These are phyloP conservation scores for Pao palembangensis DNA, from an alignment of 2,113 vertebrate genomes.

Conservation along the genomic window DNA sequence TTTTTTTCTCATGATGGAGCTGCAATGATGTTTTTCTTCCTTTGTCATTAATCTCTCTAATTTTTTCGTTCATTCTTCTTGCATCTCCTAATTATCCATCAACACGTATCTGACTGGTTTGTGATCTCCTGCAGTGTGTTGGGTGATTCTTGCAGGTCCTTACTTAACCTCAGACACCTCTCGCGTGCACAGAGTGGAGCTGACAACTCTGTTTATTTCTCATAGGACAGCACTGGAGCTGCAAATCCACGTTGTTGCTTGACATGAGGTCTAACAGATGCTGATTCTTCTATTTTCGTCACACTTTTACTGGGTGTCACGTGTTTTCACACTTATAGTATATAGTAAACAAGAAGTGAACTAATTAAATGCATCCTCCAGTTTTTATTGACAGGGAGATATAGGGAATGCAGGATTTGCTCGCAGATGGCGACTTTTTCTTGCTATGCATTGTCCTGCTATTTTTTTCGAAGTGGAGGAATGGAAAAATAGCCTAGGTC, in stretches of 20 bases:
- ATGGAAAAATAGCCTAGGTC: too few relatives aligned
- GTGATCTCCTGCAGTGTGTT: conserved; percentile 45
- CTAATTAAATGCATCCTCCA: background rate
- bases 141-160: conserved; percentile 64
- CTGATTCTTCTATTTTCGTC: conserved; percentile 66
- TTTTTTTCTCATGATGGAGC: background rate
- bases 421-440: background rate
- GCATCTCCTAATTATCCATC: conserved; percentile 19
- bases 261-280: conserved; percentile 59
- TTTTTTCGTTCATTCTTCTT: background rate
- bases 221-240: conserved; percentile 49
- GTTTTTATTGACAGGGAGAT: background rate
- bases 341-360: background rate
- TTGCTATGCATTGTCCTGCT: too few relatives aligned
- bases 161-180: conserved; percentile 70
- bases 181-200: conserved; percentile 64
- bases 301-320: conserved; percentile 69
- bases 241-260: conserved; percentile 54
- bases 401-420: background rate
- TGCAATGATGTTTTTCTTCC: background rate
- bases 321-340: conserved; percentile 69
- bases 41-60: background rate
- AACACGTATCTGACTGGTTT: conserved; percentile 6
- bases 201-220: conserved; percentile 71
- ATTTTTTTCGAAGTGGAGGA: too few relatives aligned